These are phyloP conservation scores for Panthera uncia DNA, from an alignment of 2,113 vertebrate genomes.

Conservation along the genomic window DNA sequence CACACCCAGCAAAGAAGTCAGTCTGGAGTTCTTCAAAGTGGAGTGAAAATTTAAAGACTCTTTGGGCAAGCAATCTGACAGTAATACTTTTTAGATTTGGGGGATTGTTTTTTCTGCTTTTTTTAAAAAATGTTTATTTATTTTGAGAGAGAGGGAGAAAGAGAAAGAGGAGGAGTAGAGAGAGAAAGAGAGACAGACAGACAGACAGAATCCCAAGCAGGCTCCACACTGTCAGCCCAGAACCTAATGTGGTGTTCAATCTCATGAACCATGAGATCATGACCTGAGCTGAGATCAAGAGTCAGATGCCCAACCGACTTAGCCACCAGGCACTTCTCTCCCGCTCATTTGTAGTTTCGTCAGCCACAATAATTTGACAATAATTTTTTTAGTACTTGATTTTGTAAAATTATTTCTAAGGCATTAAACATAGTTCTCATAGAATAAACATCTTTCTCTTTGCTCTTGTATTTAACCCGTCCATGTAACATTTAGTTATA, in stretches of 20 bases:
- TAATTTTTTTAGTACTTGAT: neutral
- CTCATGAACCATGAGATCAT: too few species aligned
- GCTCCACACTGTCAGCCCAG: too few species aligned
- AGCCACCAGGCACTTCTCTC: too few species aligned
- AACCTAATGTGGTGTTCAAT: too few species aligned
- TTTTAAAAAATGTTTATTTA: too few species aligned
- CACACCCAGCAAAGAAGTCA: neutral
- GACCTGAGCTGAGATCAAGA: too few species aligned
- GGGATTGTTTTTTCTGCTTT: neutral
- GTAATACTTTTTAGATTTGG: neutral
- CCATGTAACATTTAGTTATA: neutral
- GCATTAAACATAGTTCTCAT: neutral
- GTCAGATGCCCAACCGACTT: too few species aligned
- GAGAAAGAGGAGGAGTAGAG: too few species aligned
- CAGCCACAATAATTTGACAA: neutral
- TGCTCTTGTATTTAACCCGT: neutral
- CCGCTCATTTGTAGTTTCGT: neutral
- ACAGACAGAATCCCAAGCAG: too few species aligned
- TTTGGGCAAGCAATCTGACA: neutral
- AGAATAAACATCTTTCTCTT: neutral
- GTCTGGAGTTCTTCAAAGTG: neutral
- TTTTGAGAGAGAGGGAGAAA: too few species aligned
- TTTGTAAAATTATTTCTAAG: slow-evolving; percentile 2
- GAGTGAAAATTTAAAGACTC: neutral
- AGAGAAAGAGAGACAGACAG: too few species aligned